Base-by-base conservation (phyloP, 2,888 invertebrate species). In the Stramonita haemastoma region DNA sequence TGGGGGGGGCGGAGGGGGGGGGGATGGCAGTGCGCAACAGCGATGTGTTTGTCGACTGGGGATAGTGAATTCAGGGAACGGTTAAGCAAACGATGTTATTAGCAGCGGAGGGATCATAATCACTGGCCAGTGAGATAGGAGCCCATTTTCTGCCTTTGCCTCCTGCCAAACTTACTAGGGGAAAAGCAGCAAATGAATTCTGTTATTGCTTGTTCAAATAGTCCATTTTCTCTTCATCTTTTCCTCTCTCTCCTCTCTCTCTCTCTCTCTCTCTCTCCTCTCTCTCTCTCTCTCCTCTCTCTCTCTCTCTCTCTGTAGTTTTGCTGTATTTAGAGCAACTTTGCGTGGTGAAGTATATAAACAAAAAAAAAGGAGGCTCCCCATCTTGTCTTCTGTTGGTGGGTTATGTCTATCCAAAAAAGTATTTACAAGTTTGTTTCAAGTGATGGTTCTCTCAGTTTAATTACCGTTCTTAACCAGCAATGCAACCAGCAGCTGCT, bases 1-100 rank as follows among this genome's bases (percentile, higher is more conserved):
- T 70, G 26, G 17, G 29, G 34, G 66, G 91, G n/a, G n/a, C n/a
- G n/a, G n/a, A n/a, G n/a, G n/a, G n/a, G n/a, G n/a, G n/a, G n/a
- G n/a, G n/a, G n/a, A n/a, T n/a, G n/a, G 84, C 89, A 84, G 81
- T 70, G 46, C 83, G 88, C 56, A 89, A 85, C 88, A 81, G 73
- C 36, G 77, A 73, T 11, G 86, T 86, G 86, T 86, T 86, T 86
- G 86, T 66, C 56, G 86, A 34, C 2, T 22, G 57, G 66, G 60
- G 57, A 57, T 56, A 66, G 86, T 26, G 86, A 86, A 86, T 86
- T 86, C 86, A 86, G 17, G 60, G 32, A 86, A 66, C 86, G 86
- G 57, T 86, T 86, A 57, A 60, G 86, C 86, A 86, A 86, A 86
- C 86, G 86, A 86, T 66, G 57, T 57, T 86, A 86, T 86, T 86